Percentiles rank a stretch among this genome's conserved stretches.
Conservation (phyloP, 2,113 vertebrate genomes). For the Lagenorhynchus albirostris region DNA sequence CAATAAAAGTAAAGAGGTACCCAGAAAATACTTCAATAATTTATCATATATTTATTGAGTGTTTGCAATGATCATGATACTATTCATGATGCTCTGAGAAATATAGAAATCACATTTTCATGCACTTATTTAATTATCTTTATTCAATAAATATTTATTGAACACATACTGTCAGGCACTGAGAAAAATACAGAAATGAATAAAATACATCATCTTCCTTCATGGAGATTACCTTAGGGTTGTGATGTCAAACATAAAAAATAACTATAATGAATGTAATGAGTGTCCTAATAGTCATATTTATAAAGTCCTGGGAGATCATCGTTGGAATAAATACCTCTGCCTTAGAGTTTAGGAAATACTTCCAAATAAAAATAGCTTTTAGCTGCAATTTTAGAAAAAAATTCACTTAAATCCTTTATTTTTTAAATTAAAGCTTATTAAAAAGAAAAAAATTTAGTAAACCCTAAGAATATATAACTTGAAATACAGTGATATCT, state of each 20-base stretch:
- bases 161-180: neutral
- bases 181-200: slow-evolving; percentile 13
- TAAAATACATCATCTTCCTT: neutral
- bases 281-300: neutral
- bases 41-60: neutral
- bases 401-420: neutral
- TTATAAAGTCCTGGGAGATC: neutral
- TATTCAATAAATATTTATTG: neutral
- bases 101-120: neutral
- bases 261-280: neutral
- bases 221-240: neutral
- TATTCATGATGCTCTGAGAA: neutral
- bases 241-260: neutral
- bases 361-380: neutral
- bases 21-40: neutral
- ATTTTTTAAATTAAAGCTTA: neutral
- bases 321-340: neutral
- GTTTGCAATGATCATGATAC: neutral
- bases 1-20: neutral
- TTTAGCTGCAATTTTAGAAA: neutral
- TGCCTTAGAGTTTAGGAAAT: neutral
- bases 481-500: neutral
- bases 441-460: neutral
- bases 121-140: neutral
- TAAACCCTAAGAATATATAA: neutral